Conservation (phyloP, 2,797 vertebrate genomes). For the Scyliorhinus canicula region DNA sequence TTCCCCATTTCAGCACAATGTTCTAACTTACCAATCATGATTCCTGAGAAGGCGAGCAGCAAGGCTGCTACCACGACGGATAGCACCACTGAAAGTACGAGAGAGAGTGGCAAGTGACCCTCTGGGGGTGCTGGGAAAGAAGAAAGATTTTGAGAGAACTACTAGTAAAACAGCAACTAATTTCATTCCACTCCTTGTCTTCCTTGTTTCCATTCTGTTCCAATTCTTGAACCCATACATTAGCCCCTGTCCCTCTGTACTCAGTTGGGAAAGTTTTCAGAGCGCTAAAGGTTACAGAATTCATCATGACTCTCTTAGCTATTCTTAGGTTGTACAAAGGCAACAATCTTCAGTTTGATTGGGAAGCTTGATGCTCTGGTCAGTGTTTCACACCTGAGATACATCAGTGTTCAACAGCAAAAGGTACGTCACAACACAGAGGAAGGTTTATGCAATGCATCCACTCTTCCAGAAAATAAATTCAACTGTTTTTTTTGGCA, state of each 20-base stretch:
- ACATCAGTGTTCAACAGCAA: background rate
- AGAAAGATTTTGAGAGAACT: conserved; percentile 41
- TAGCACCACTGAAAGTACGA: conserved; percentile 87
- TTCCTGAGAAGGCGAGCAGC: conserved; percentile 85
- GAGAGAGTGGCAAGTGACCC: conserved; percentile 65
- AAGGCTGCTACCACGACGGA: conserved; percentile 89
- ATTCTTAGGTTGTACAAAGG: too few relatives aligned
- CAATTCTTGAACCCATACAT: background rate
- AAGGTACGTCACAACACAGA: background rate
- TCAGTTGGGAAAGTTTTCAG: background rate
- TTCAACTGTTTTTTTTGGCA: background rate
- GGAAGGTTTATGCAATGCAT: background rate
- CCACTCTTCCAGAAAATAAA: background rate
- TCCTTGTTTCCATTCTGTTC: background rate
- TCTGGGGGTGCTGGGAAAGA: conserved; percentile 52
- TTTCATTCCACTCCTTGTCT: background rate
- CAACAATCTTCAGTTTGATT: background rate
- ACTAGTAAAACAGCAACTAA: background rate
- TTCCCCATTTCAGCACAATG: background rate
- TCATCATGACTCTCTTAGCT: background rate
- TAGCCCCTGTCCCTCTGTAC: too few relatives aligned
- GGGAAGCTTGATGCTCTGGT: background rate
- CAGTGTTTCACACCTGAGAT: background rate
- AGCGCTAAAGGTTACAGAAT: background rate
- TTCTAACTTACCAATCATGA: conserved; percentile 89